These are phyloP conservation scores for Ispidina picta DNA, from an alignment of 2,797 vertebrate species.

Conservation along the genomic window DNA sequence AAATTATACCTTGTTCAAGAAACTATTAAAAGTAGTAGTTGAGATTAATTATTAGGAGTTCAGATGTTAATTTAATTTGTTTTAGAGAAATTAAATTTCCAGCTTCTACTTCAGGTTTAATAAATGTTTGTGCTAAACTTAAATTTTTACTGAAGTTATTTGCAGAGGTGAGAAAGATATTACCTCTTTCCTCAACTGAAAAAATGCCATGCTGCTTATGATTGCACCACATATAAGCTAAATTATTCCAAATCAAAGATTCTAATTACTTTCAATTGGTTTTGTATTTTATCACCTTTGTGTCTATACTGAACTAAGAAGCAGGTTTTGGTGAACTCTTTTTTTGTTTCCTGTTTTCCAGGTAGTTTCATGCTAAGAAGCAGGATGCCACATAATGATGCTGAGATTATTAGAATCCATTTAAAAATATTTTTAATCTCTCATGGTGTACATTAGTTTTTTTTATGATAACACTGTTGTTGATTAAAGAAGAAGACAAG, in stretches of 20 bases:
- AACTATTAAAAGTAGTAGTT: background rate
- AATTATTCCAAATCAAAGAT: background rate
- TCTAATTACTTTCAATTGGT: background rate
- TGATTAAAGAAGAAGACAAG: background rate
- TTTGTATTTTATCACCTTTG: background rate
- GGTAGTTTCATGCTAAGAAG: background rate
- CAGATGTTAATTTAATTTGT: background rate
- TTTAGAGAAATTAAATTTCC: background rate
- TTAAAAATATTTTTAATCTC: background rate
- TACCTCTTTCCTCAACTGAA: background rate
- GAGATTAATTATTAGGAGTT: background rate
- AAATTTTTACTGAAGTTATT: background rate
- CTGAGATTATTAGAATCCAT: background rate
- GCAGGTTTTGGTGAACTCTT: background rate
- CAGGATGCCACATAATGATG: background rate
- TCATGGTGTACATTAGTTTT: background rate
- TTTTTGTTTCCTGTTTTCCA: background rate
- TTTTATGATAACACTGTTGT: background rate
- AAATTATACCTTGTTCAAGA: background rate
- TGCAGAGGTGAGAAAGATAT: background rate
- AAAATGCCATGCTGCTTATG: rapidly evolving
- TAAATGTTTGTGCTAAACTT: background rate
- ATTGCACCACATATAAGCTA: background rate
- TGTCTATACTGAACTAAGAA: background rate
- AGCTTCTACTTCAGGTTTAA: background rate